Percentiles rank a stretch among this genome's conserved stretches.
These are phyloP conservation scores for Rhaphigaster nebulosa DNA, from an alignment of 2,888 invertebrate genomes.

Conservation along the genomic window DNA sequence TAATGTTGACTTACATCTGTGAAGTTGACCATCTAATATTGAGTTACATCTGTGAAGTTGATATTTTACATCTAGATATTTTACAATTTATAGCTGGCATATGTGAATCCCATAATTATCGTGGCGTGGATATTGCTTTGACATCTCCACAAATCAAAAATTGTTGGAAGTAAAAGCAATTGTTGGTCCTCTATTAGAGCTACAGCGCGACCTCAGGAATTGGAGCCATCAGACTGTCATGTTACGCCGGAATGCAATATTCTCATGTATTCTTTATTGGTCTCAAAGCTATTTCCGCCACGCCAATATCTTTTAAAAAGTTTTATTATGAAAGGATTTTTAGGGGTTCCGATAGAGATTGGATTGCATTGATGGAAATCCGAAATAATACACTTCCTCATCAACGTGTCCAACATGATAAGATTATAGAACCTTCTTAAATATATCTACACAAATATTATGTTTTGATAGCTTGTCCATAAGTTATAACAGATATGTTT, in stretches of 20 bases:
- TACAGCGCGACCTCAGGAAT: neutral
- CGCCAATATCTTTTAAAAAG: neutral
- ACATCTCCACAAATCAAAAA: neutral
- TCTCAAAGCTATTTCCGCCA: neutral
- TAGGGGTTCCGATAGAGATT: neutral
- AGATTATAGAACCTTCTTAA: too few relatives aligned
- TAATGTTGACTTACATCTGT: too few relatives aligned
- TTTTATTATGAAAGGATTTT: neutral
- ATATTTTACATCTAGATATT: too few relatives aligned
- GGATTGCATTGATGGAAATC: neutral
- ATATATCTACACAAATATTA: too few relatives aligned
- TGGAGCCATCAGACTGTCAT: neutral
- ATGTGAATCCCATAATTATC: too few relatives aligned
- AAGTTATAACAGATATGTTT: too few relatives aligned
- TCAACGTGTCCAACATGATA: neutral
- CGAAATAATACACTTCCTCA: neutral
- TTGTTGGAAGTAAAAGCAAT: neutral
- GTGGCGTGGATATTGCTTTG: neutral
- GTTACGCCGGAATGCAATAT: neutral
- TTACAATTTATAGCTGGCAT: too few relatives aligned
- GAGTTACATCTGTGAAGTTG: too few relatives aligned
- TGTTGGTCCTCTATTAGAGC: neutral
- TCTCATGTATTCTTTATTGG: neutral
- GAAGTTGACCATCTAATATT: too few relatives aligned
- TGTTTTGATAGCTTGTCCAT: too few relatives aligned